phyloP scores from a whole-genome alignment of 1,140 invertebrate genomes.

The Ips typographus region DNA sequence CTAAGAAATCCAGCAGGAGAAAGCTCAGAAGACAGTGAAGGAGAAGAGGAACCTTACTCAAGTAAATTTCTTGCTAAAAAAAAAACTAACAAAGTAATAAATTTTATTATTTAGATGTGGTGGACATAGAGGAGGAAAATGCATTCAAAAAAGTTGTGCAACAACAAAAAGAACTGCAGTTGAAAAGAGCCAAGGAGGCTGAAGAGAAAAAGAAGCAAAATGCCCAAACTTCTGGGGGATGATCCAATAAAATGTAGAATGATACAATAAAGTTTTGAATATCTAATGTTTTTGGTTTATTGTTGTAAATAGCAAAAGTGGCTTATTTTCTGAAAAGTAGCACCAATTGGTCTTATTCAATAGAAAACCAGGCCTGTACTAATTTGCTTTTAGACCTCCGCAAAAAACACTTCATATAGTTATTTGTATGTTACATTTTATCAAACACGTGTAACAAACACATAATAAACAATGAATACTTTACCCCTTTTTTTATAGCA shows the following conservation, averaged over 20 bases:
- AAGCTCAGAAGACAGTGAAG: slow-evolving; percentile 74
- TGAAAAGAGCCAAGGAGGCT: slow-evolving; percentile 49
- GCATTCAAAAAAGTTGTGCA: slow-evolving; percentile 46
- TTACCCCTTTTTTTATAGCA: no score
- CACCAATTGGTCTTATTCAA: no score
- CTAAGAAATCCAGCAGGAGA: slow-evolving; percentile 69
- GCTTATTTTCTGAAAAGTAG: no score
- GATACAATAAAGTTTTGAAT: neutral
- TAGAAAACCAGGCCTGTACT: no score
- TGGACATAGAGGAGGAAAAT: slow-evolving; percentile 42
- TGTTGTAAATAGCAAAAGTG: no score
- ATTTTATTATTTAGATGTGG: slow-evolving; percentile 24
- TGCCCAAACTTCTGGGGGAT: slow-evolving; percentile 5
- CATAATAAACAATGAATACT: no score
- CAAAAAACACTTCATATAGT: no score
- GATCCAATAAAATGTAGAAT: neutral
- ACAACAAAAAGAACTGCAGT: slow-evolving; percentile 49
- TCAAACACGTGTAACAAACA: no score
- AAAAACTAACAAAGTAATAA: slow-evolving; percentile 3
- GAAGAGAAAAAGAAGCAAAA: slow-evolving; percentile 38
- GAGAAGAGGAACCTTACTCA: slow-evolving; percentile 49
- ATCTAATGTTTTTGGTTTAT: neutral
- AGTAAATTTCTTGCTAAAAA: slow-evolving; percentile 25
- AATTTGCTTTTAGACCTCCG: no score
- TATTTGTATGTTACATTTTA: no score